phyloP scores from a whole-genome alignment of 2,113 vertebrate genomes.

The Cephalopterus ornatus region DNA sequence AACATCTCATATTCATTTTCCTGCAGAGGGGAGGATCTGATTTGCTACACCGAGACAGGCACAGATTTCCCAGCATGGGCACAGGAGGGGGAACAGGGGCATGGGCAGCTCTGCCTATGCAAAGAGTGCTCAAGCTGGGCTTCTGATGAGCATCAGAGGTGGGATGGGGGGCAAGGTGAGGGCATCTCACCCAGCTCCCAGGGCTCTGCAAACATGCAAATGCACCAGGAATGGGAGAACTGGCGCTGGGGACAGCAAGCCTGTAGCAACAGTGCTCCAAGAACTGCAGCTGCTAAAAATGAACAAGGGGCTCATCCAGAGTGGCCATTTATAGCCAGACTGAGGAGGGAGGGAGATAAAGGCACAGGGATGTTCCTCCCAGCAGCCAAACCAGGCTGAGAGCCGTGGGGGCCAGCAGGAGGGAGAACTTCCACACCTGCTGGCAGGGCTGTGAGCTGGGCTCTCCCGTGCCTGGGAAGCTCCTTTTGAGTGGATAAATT shows the following conservation, averaged over 20 bases:
- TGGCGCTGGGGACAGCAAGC: accelerated
- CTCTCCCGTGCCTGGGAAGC: not conserved
- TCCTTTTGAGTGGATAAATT: not conserved
- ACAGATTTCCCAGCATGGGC: not conserved
- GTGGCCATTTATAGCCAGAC: accelerated
- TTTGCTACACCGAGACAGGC: accelerated
- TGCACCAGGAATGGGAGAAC: not conserved
- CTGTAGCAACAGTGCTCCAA: accelerated
- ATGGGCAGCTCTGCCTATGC: not conserved
- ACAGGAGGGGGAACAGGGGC: not conserved
- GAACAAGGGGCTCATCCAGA: not conserved
- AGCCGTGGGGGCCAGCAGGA: not conserved
- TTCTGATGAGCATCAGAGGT: not conserved
- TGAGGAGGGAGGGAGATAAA: not conserved
- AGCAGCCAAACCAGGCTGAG: not conserved
- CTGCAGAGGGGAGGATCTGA: not conserved
- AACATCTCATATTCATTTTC: not conserved
- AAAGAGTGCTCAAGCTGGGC: not conserved
- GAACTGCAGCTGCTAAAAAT: not conserved
- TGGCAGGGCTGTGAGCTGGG: not conserved
- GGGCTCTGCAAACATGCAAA: not conserved
- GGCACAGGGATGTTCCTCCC: not conserved
- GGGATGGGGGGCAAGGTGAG: not conserved
- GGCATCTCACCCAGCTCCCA: not conserved
- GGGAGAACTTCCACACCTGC: not conserved